These are phyloP conservation scores for Gallinago paraguaiae DNA, from an alignment of 2,113 vertebrate genomes.

Conservation along the genomic window DNA sequence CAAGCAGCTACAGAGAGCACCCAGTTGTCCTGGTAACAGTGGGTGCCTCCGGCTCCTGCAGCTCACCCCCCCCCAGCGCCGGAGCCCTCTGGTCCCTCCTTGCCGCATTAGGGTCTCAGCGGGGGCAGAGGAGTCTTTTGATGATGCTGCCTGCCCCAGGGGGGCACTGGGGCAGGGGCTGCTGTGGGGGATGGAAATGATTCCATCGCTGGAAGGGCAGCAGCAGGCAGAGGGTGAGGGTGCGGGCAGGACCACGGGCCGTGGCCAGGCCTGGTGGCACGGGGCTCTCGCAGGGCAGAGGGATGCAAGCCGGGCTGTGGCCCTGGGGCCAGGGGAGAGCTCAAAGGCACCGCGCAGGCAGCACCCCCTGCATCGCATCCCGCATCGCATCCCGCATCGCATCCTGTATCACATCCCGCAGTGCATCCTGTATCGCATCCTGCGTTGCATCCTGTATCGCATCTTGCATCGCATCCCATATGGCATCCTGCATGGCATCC, in stretches of 20 bases:
- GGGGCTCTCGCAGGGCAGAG: not conserved
- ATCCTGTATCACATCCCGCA: not conserved
- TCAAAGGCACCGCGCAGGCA: rapidly evolving
- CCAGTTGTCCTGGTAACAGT: conserved; percentile 65
- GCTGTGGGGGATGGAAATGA: rapidly evolving
- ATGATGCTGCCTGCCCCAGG: not conserved
- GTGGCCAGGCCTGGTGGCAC: not conserved
- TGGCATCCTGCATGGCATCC: too few relatives aligned
- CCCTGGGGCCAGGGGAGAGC: not conserved
- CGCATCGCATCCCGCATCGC: not conserved
- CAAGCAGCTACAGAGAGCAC: conserved; percentile 38
- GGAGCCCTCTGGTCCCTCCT: not conserved
- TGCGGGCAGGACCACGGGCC: rapidly evolving
- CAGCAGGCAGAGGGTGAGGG: not conserved
- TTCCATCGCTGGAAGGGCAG: not conserved
- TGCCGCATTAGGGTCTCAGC: not conserved
- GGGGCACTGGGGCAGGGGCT: not conserved
- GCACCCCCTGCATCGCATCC: not conserved
- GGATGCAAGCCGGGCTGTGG: rapidly evolving
- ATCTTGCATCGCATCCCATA: too few relatives aligned
- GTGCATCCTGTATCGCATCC: too few relatives aligned
- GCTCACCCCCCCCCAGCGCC: rapidly evolving
- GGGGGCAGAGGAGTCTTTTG: not conserved
- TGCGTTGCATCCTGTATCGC: too few relatives aligned
- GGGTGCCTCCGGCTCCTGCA: not conserved